A percentile compares a stretch with the other conserved stretches of the same genome.
phyloP scores from a whole-genome alignment of 1,140 invertebrate species.

The Tetranychus cinnabarinus region DNA sequence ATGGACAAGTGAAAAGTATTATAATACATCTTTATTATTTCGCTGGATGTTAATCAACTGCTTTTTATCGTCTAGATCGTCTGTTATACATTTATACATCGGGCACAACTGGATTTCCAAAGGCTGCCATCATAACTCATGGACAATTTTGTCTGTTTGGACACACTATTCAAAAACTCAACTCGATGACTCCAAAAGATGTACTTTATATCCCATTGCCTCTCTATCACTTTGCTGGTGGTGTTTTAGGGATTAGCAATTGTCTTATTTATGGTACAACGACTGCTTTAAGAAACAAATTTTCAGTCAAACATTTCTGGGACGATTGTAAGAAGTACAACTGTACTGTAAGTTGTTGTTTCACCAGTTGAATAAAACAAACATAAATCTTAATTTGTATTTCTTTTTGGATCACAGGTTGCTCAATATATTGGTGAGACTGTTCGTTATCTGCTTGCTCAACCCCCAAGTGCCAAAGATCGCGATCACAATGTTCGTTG shows the following conservation, averaged over 20 bases:
- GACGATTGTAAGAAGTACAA: slow-evolving; percentile 42
- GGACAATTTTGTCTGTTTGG: slow-evolving; percentile 5
- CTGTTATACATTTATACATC: slow-evolving; percentile 64
- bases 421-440: slow-evolving; percentile 99
- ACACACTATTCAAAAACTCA: slow-evolving; percentile 7
- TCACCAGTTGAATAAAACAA: neutral
- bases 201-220: slow-evolving; percentile 37
- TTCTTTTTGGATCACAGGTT: slow-evolving; percentile 75
- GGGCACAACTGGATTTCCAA: slow-evolving; percentile 67
- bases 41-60: neutral
- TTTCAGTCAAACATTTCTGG: slow-evolving; percentile 34
- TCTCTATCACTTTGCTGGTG: slow-evolving; percentile 44
- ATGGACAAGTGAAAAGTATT: too few relatives aligned
- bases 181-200: slow-evolving; percentile 30
- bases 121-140: slow-evolving; percentile 49
- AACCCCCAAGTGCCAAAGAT: slow-evolving; percentile 48
- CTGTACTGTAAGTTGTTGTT: slow-evolving; percentile 32
- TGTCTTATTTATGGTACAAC: slow-evolving; percentile 25
- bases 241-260: slow-evolving; percentile 23
- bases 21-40: neutral
- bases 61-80: slow-evolving; percentile 2
- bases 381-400: neutral
- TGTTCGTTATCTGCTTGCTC: slow-evolving; percentile 80
- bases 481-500: slow-evolving; percentile 53
- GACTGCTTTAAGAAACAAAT: slow-evolving; percentile 28